phyloP scores from a whole-genome alignment of 2,113 vertebrate species.

The Thamnaconus septentrionalis region DNA sequence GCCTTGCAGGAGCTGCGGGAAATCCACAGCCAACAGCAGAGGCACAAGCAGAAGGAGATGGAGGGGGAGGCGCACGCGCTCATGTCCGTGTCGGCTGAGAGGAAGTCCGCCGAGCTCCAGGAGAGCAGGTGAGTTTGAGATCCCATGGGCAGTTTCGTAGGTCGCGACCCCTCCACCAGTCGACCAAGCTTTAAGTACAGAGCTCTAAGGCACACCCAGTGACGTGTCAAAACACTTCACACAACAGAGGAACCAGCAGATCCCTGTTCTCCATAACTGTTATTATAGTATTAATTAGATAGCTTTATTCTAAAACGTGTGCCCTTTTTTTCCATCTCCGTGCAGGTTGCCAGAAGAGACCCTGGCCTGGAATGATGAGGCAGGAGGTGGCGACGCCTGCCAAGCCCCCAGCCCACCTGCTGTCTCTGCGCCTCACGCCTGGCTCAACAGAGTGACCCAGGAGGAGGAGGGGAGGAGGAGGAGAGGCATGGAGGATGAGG shows the following conservation, averaged over 20 bases:
- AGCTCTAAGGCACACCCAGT: no score
- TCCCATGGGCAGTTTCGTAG: neutral
- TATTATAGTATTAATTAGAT: no score
- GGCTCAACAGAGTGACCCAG: slow-evolving; percentile 79
- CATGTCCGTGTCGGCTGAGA: slow-evolving; percentile 48
- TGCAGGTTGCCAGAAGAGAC: slow-evolving; percentile 51
- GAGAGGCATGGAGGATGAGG: slow-evolving; percentile 79
- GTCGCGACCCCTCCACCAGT: neutral
- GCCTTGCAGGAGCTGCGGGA: slow-evolving; percentile 90
- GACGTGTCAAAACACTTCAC: no score
- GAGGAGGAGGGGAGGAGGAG: slow-evolving; percentile 81
- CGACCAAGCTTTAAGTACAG: no score
- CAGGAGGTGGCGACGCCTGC: slow-evolving; percentile 23
- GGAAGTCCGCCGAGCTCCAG: slow-evolving; percentile 64
- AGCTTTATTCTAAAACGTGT: no score
- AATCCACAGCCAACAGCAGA: slow-evolving; percentile 91
- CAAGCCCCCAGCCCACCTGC: slow-evolving; percentile 42
- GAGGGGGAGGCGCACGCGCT: slow-evolving; percentile 63
- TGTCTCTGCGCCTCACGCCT: slow-evolving; percentile 63
- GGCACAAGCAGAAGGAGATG: slow-evolving; percentile 87
- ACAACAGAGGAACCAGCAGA: no score
- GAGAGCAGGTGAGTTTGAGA: slow-evolving; percentile 60
- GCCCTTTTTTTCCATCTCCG: no score
- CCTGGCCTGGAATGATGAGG: slow-evolving; percentile 63
- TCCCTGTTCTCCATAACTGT: no score